Evolutionary conservation across 1,140 invertebrate species (phyloP).

Genomic region (Oedothorax gibbosus): DNA sequence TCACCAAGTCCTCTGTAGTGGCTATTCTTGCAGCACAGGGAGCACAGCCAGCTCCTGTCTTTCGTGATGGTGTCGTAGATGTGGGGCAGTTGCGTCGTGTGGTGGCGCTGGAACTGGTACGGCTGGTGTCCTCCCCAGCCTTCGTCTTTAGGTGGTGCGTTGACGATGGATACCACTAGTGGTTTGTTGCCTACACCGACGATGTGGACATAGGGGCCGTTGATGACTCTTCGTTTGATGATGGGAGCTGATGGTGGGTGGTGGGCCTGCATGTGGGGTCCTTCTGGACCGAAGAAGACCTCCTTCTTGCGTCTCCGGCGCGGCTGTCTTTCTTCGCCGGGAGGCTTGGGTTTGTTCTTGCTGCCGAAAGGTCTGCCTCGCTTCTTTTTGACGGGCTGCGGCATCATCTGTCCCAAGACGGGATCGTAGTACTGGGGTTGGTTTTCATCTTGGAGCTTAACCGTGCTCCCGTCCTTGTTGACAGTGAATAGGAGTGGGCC

Average conservation of each 20-base stretch:
- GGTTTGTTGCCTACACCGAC: slow-evolving; percentile 78
- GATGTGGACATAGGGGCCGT: slow-evolving; percentile 75
- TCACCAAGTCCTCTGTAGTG: slow-evolving; percentile 85
- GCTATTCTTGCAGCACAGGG: slow-evolving; percentile 88
- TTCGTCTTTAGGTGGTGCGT: slow-evolving; percentile 75
- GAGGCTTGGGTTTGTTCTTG: slow-evolving; percentile 65
- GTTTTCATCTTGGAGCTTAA: slow-evolving; percentile 32
- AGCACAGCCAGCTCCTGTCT: slow-evolving; percentile 88
- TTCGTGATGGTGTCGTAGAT: slow-evolving; percentile 56
- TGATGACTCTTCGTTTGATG: slow-evolving; percentile 48
- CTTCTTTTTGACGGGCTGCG: slow-evolving; percentile 63
- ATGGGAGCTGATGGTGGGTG: slow-evolving; percentile 16
- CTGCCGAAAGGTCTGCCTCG: slow-evolving; percentile 65
- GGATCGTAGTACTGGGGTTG: slow-evolving; percentile 54
- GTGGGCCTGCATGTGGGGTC: neutral
- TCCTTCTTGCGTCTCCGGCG: slow-evolving; percentile 39
- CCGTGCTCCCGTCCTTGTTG: slow-evolving; percentile 53
- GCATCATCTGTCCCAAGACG: slow-evolving; percentile 45
- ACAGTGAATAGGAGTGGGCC: slow-evolving; percentile 54
- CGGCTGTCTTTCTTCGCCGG: slow-evolving; percentile 35
- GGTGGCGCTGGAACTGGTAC: slow-evolving; percentile 17
- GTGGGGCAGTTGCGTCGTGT: slow-evolving; percentile 27
- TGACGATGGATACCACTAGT: slow-evolving; percentile 77
- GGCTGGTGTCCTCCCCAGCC: slow-evolving; percentile 64
- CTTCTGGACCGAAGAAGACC: slow-evolving; percentile 54